Percentiles rank a stretch among this genome's conserved stretches.
Conservation (phyloP, 2,113 vertebrate species). For the Scomber japonicus region DNA sequence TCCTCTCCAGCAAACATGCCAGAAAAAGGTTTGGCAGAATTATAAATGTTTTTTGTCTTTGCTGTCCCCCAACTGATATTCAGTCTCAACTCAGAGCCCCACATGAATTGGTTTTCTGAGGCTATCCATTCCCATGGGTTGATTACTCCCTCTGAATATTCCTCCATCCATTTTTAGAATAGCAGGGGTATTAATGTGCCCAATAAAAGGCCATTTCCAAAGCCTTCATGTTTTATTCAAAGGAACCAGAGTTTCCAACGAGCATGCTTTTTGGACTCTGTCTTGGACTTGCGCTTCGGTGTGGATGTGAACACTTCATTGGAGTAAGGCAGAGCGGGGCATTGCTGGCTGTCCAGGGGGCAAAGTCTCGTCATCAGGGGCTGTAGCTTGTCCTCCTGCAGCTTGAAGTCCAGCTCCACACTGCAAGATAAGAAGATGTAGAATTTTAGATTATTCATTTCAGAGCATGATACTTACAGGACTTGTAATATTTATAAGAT, state of each 20-base stretch:
- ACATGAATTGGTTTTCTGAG: slow-evolving; percentile 47
- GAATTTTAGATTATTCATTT: slow-evolving; percentile 2
- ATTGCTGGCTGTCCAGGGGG: slow-evolving; percentile 92
- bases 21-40: slow-evolving; percentile 67
- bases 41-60: slow-evolving; percentile 57
- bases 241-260: slow-evolving; percentile 99
- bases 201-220: slow-evolving; percentile 56
- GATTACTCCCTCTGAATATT: slow-evolving; percentile 56
- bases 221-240: slow-evolving; percentile 80
- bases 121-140: slow-evolving; percentile 47
- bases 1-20: slow-evolving; percentile 67
- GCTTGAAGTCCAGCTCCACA: slow-evolving; percentile 98
- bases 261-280: slow-evolving; percentile 98
- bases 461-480: background rate
- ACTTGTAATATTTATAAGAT: background rate
- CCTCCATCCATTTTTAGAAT: slow-evolving; percentile 82
- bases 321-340: slow-evolving; percentile 94
- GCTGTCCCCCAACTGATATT: slow-evolving; percentile 44
- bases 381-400: slow-evolving; percentile 96
- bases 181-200: slow-evolving; percentile 46
- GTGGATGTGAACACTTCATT: slow-evolving; percentile 95
- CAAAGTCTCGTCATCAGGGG: slow-evolving; percentile 96
- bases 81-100: slow-evolving; percentile 57
- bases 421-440: slow-evolving; percentile 76
- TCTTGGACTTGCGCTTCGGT: slow-evolving; percentile 98